Evolutionary conservation across 1,140 invertebrate genomes (phyloP), one percentile per base, ranked within the genome.

Genomic region (Danaus plexippus): DNA sequence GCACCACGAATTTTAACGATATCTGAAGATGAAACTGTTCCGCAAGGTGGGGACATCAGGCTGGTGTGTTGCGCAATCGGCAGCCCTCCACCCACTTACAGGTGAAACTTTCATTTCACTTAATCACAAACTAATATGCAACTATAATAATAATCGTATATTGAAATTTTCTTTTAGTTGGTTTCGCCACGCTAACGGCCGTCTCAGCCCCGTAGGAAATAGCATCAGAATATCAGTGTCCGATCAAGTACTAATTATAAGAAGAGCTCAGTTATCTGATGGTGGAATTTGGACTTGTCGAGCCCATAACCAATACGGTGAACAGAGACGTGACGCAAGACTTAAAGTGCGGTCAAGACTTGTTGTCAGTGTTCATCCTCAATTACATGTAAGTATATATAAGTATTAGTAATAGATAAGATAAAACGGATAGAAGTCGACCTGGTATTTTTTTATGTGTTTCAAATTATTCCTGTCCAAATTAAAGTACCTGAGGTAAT

Each of bases 31-130:
- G 89, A 92, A 57, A 88, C 89, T 22, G 90, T 90, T 0, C 88
- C 90, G 47, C 88, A 90, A 58, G 92, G 91, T 11, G 89, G 90
- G 15, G 89, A 92, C 55, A 89, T 92, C 43, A 88, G 92, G 69
- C 85, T 94, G 11, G 89, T 92, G 3, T 94, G 92, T 72, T 91
- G 91, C 13, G 92, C 92, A 9, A 89, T 93, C 62, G 93, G 92
- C 57, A 92, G 89, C 70, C 92, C 92, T 15, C 89, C 92, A 9
- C 92, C 93, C 0, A 89, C 89, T 15, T 94, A 92, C 78, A 92
- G 89, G 88, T 92, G 74, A 32, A 3, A 32, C 22, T 6, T 3
- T 32, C 22, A 32, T 8, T 32, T 32, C 22, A 32, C 22, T 32
- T 32, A 32, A 32, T 32, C 7, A 32, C 22, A 32, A 4, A 32